These are phyloP conservation scores for Abrostola triplasia DNA, from an alignment of 2,888 invertebrate genomes.

Conservation along the genomic window DNA sequence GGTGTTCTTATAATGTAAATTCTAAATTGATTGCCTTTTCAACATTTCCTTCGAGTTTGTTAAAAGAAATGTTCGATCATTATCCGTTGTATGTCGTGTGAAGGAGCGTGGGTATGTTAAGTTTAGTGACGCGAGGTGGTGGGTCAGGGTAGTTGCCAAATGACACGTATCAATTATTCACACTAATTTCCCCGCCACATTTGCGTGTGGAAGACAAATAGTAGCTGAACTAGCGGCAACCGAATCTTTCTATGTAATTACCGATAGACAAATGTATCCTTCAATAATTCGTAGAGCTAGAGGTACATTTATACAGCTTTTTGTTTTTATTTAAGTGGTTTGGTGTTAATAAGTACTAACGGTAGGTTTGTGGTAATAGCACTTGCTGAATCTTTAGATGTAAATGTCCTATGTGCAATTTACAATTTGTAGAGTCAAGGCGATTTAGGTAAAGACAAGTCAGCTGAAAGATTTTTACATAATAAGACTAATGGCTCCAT, in stretches of 20 bases:
- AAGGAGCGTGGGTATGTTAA: conserved; percentile 62
- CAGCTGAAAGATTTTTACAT: no score
- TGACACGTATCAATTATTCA: conserved; percentile 88
- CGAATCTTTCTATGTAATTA: conserved; percentile 82
- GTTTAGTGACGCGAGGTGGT: conserved; percentile 63
- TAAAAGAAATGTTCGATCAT: conserved; percentile 20
- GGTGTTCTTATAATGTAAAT: no score
- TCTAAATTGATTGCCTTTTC: no score
- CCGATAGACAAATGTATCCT: conserved; percentile 65
- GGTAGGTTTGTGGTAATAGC: background rate
- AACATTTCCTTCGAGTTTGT: background rate
- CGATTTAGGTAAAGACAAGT: no score
- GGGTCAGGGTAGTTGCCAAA: conserved; percentile 84
- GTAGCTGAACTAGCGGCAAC: conserved; percentile 74
- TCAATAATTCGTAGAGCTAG: conserved; percentile 65
- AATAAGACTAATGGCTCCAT: no score
- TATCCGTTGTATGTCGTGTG: conserved; percentile 32
- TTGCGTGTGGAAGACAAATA: conserved; percentile 88
- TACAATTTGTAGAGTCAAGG: no score
- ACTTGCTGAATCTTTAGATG: no score
- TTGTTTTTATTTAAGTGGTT: conserved; percentile 8
- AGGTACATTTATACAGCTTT: conserved; percentile 48
- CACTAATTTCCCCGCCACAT: conserved; percentile 84
- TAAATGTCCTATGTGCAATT: no score
- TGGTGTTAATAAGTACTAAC: no score